A percentile compares a stretch with the other conserved stretches of the same genome.
These are phyloP conservation scores for Propithecus deckenii DNA, from an alignment of 2,797 vertebrate species.

Conservation along the genomic window DNA sequence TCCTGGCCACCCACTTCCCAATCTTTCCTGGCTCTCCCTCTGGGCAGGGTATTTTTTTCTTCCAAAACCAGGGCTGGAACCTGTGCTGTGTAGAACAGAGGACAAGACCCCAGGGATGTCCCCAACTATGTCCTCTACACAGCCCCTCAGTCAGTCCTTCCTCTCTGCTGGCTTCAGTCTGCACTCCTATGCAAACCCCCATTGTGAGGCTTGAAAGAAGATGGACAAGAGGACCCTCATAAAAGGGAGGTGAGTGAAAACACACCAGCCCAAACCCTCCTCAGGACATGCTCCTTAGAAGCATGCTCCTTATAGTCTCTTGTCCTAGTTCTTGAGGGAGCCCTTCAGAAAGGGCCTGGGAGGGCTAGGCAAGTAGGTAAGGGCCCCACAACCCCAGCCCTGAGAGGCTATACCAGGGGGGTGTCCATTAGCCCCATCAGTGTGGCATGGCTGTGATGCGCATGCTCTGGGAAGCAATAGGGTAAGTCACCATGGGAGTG, in stretches of 20 bases:
- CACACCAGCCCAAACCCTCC: constrained; percentile 39
- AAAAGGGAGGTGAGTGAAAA: constrained; percentile 47
- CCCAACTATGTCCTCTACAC: neutral
- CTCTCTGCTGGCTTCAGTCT: constrained; percentile 59
- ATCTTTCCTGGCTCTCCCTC: constrained; percentile 54
- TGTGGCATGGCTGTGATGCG: constrained; percentile 97
- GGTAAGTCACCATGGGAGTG: constrained; percentile 97
- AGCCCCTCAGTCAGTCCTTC: constrained; percentile 55
- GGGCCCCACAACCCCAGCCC: constrained; percentile 46
- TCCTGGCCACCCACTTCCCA: constrained; percentile 47
- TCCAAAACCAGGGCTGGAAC: constrained; percentile 64
- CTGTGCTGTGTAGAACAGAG: constrained; percentile 46
- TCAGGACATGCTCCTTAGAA: constrained; percentile 57
- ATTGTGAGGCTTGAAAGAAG: constrained; percentile 45
- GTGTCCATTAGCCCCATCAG: constrained; percentile 81
- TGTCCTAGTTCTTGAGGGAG: constrained; percentile 53
- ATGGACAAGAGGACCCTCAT: constrained; percentile 41
- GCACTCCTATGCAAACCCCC: constrained; percentile 35
- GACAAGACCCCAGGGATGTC: constrained; percentile 13
- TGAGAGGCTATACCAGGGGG: constrained; percentile 44
- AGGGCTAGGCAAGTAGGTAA: constrained; percentile 4
- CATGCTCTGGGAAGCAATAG: constrained; percentile 98
- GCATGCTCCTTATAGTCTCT: constrained; percentile 63
- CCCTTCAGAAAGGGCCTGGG: constrained; percentile 38
- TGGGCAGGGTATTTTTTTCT: neutral